A percentile compares a stretch with the other conserved stretches of the same genome.
phyloP scores from a whole-genome alignment of 2,888 invertebrate genomes.

The Parnassius mnemosyne region DNA sequence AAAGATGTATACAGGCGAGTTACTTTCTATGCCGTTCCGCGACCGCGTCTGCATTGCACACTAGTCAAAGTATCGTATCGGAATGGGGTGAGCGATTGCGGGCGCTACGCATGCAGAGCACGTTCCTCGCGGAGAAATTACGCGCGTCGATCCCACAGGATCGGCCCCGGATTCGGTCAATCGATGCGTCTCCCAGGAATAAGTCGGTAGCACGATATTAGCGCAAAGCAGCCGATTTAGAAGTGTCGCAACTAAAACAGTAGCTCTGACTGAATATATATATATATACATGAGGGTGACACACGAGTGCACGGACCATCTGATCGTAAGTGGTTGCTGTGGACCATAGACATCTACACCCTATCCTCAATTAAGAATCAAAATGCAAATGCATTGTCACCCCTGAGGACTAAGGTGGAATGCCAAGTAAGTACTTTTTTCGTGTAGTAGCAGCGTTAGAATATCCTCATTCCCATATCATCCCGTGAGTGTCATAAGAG shows the following conservation, averaged over 20 bases:
- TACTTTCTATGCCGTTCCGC: constrained; percentile 22
- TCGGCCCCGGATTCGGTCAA: constrained; percentile 67
- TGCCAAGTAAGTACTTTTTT: background rate
- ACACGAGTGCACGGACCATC: no score
- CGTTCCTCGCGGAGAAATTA: constrained; percentile 71
- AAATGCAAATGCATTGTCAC: no score
- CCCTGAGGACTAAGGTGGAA: no score
- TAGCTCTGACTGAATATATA: background rate
- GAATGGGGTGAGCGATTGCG: constrained; percentile 60
- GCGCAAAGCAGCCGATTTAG: constrained; percentile 9
- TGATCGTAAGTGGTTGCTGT: no score
- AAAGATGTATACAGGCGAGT: no score
- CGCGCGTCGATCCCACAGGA: constrained; percentile 66
- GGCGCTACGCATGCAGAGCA: constrained; percentile 61
- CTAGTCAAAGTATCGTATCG: constrained; percentile 35
- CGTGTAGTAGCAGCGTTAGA: no score
- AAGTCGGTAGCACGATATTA: constrained; percentile 15
- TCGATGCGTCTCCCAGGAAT: constrained; percentile 58
- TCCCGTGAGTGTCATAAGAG: no score
- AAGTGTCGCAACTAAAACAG: constrained; percentile 11
- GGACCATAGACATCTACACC: no score
- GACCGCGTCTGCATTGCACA: constrained; percentile 25
- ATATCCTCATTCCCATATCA: no score
- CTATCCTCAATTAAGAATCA: no score
- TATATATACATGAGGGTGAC: background rate